phyloP scores from a whole-genome alignment of 2,888 invertebrate genomes.

The Seira musarum region DNA sequence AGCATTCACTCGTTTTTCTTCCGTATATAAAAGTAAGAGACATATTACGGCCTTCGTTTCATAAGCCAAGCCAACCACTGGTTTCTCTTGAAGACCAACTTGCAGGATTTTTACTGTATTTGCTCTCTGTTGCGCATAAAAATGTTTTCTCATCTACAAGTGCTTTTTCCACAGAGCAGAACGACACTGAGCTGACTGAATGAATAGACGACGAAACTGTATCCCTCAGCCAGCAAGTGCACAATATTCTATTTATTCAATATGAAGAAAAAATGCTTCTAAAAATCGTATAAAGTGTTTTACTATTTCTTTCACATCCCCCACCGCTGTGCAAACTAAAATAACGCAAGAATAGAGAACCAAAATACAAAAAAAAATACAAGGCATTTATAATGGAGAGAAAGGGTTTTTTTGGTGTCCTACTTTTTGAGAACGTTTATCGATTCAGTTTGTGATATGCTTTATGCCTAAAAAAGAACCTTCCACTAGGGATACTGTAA shows the following conservation, averaged over 20 bases:
- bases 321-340: too few species aligned
- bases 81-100: too few species aligned
- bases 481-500: background rate
- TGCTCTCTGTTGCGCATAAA: conserved; percentile 10
- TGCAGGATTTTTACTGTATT: background rate
- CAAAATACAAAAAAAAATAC: background rate
- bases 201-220: background rate
- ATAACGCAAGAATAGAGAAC: background rate
- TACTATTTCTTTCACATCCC: background rate
- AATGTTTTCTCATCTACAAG: conserved; percentile 15
- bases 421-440: conserved; percentile 56
- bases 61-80: too few species aligned
- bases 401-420: conserved; percentile 30
- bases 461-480: conserved; percentile 17
- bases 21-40: too few species aligned
- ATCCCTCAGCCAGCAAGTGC: background rate
- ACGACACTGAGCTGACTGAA: background rate
- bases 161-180: background rate
- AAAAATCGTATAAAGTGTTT: background rate
- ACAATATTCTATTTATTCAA: conserved; percentile 2
- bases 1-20: too few species aligned
- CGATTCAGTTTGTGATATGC: conserved; percentile 35
- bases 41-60: too few species aligned
- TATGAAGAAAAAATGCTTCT: background rate
- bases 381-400: background rate